These are phyloP conservation scores for Probaryconus sp. DNA, from an alignment of 1,140 invertebrate genomes.

Conservation along the genomic window DNA sequence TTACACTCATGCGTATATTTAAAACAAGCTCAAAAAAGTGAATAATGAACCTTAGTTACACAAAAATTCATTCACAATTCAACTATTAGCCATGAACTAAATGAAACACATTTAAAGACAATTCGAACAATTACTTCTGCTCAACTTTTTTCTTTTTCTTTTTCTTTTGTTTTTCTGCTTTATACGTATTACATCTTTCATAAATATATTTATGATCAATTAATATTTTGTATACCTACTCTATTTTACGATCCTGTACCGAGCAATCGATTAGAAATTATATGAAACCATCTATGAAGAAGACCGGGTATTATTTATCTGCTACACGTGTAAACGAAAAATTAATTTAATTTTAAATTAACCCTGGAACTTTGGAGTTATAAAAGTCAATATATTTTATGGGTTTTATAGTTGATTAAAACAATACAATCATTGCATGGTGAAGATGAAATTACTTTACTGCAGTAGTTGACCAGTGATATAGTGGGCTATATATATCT, in stretches of 20 bases:
- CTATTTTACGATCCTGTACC: no score
- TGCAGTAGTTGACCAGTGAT: constrained; percentile 42
- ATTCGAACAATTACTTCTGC: no score
- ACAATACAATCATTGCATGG: constrained; percentile 38
- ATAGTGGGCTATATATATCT: constrained; percentile 34
- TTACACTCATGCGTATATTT: constrained; percentile 24
- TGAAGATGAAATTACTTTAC: constrained; percentile 51
- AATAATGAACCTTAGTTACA: constrained; percentile 26
- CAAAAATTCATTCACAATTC: constrained; percentile 2
- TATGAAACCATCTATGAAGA: constrained; percentile 9
- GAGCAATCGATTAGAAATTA: no score
- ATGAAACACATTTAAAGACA: no score
- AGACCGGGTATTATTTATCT: constrained; percentile 8
- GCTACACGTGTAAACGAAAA: no score
- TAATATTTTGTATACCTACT: no score
- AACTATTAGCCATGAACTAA: no score
- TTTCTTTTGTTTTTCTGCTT: no score
- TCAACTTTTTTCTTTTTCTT: no score
- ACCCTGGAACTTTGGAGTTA: constrained; percentile 20
- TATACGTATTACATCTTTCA: no score
- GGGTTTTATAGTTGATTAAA: constrained; percentile 43
- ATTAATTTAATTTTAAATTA: constrained; percentile 23
- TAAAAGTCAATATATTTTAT: constrained; percentile 25
- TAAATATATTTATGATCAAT: no score
- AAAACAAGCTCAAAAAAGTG: constrained; percentile 27